Base-by-base conservation (phyloP, 2,797 vertebrate genomes). In the Rhabdophis nuchalis region DNA sequence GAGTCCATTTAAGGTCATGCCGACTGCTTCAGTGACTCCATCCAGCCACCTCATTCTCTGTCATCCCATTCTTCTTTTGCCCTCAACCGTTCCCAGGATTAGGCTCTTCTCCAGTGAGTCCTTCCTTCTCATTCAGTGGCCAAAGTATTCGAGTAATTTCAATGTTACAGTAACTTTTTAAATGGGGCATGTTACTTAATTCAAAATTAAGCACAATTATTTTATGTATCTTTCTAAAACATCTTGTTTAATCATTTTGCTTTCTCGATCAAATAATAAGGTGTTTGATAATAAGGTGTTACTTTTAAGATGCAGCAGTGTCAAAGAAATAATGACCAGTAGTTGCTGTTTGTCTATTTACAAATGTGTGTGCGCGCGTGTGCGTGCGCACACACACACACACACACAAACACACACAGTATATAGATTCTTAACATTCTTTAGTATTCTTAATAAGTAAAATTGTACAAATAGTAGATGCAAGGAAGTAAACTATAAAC, bases 401-500 rank as follows among this genome's bases (percentile, higher is more conserved):
- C 29, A 29, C 23, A 72, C 68, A 32, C 5, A 77, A 7, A 72
- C 32, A 77, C 18, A 12, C 9, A 25, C 1, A 23, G 20, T 25
- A 3, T 32, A 61, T 20, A 85, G 29, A 58, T 25, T 54, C 64
- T 58, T 58, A 82, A 82, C 77, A 82, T 46, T 82, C 18, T 46
- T 46, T 46, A 46, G 10, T 87, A 90, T 93, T 90, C 27, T 60
- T 61, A 82, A 87, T 9, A 90, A 56, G 53, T 27, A 90, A 91
- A 54, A 87, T 68, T 36, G 50, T 61, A 82, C 50, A 61, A 90
- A 82, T 61, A 82, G n/a, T n/a, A 12, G 3, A 13, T n/a, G 77
- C 77, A 90, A 90, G 54, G 46, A 90, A 82, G 85, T 82, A 88
- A 53, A 60, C 64, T 90, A 82, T 90, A 87, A 92, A 90, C 41